A percentile compares a stretch with the other conserved stretches of the same genome.
phyloP scores from a whole-genome alignment of 2,113 vertebrate species.

The Cyanocitta stelleri region DNA sequence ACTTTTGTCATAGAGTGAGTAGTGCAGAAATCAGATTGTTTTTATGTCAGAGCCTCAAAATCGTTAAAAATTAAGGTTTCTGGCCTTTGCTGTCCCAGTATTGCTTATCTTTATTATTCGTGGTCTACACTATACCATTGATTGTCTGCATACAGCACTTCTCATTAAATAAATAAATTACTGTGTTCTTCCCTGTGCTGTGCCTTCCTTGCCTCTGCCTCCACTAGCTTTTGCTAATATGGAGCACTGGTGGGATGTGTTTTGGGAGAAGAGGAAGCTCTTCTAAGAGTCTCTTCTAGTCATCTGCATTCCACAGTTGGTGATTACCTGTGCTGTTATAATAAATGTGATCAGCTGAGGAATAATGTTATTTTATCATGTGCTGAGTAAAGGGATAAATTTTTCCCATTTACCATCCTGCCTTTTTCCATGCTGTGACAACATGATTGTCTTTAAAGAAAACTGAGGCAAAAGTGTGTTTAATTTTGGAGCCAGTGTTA shows the following conservation, averaged over 20 bases:
- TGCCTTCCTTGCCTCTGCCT: neutral
- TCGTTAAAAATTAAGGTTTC: neutral
- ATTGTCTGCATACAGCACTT: neutral
- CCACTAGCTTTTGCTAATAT: neutral
- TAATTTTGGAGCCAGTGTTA: neutral
- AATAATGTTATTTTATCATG: neutral
- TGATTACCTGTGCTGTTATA: neutral
- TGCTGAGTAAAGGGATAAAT: neutral
- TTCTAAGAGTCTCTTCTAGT: neutral
- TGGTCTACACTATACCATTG: neutral
- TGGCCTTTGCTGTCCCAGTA: neutral
- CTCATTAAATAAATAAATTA: neutral
- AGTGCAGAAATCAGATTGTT: neutral
- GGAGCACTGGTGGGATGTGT: neutral
- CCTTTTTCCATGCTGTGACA: neutral
- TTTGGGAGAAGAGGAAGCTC: neutral
- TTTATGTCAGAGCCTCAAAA: neutral
- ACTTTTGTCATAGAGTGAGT: neutral
- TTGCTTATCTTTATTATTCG: constrained; percentile 22
- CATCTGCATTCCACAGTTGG: neutral
- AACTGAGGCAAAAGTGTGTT: neutral
- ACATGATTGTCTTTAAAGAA: neutral
- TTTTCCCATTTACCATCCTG: neutral
- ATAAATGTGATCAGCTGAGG: neutral
- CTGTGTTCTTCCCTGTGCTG: neutral